A percentile compares a stretch with the other conserved stretches of the same genome.
Conservation (phyloP, 2,888 invertebrate species). For the Nomada goodeniana region DNA sequence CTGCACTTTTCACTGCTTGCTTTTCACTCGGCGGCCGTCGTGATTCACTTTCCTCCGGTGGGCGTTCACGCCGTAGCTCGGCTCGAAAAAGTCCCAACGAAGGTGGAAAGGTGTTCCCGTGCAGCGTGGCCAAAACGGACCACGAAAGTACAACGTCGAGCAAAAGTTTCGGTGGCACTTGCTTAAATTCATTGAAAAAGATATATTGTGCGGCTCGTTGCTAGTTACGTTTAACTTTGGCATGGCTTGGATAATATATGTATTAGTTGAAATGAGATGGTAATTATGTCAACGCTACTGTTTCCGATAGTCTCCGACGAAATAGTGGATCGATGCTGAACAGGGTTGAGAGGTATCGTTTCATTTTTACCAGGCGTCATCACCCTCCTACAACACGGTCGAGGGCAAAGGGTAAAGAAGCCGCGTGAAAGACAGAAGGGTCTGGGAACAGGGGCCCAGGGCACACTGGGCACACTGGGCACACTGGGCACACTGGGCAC, state of each 20-base stretch:
- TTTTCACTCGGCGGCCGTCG: conserved; percentile 64
- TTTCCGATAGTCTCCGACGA: neutral
- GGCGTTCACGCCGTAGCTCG: conserved; percentile 49
- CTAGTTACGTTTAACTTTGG: too few species aligned
- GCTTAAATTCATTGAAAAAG: too few species aligned
- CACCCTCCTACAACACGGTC: conserved; percentile 24
- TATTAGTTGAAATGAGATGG: too few species aligned
- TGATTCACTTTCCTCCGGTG: conserved; percentile 71
- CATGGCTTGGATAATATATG: too few species aligned
- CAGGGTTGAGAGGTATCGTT: neutral
- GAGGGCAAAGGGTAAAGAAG: conserved; percentile 51
- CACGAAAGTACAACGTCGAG: neutral
- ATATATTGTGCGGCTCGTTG: too few species aligned
- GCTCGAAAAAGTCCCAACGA: conserved; percentile 41
- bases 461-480: conserved; percentile 20
- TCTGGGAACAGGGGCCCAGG: too few species aligned
- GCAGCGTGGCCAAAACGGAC: neutral
- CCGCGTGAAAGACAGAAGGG: neutral
- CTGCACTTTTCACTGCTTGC: conserved; percentile 73
- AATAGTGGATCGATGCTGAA: neutral
- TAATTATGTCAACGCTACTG: too few species aligned
- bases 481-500: too few species aligned
- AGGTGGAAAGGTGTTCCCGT: conserved; percentile 9
- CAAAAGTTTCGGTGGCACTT: too few species aligned
- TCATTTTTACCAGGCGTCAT: conserved; percentile 17